Percentiles rank a stretch among this genome's conserved stretches.
phyloP scores from a whole-genome alignment of 2,113 vertebrate species.

The Alouatta palliata region DNA sequence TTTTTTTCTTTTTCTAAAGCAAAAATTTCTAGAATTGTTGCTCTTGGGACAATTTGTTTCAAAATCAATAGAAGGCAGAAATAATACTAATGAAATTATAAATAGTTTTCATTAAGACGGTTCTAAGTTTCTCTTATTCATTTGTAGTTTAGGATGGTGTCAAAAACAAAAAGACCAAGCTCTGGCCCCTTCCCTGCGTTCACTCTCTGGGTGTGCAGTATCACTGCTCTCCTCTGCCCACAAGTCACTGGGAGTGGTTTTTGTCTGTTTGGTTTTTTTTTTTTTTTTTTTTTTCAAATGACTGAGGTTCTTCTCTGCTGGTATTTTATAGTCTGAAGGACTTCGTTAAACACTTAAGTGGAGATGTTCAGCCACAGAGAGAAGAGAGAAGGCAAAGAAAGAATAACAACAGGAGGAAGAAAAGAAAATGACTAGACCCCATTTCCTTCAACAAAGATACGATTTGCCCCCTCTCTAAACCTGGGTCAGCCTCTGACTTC shows the following conservation, averaged over 20 bases:
- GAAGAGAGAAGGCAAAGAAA: background rate
- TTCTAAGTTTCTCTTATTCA: slow-evolving; percentile 38
- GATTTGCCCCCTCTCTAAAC: slow-evolving; percentile 39
- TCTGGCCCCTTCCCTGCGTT: slow-evolving; percentile 64
- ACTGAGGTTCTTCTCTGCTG: slow-evolving; percentile 72
- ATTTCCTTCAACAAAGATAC: slow-evolving; percentile 60
- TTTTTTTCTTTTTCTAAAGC: slow-evolving; percentile 67
- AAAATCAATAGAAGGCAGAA: slow-evolving; percentile 75
- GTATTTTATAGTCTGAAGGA: slow-evolving; percentile 67
- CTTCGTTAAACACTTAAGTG: slow-evolving; percentile 75
- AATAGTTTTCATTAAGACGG: slow-evolving; percentile 61
- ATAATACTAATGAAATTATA: slow-evolving; percentile 61
- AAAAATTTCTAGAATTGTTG: slow-evolving; percentile 82
- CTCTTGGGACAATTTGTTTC: slow-evolving; percentile 83
- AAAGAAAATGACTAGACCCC: background rate
- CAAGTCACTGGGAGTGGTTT: slow-evolving; percentile 22
- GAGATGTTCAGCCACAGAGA: slow-evolving; percentile 58
- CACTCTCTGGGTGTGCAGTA: slow-evolving; percentile 26
- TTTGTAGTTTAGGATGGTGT: background rate
- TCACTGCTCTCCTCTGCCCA: slow-evolving; percentile 69
- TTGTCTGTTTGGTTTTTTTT: background rate
- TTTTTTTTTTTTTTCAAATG: slow-evolving; percentile 72
- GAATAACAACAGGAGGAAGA: slow-evolving; percentile 41
- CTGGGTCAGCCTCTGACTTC: background rate
- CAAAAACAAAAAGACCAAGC: slow-evolving; percentile 58